phyloP scores from a whole-genome alignment of 37 sponge, comb jelly and placozoan genomes.

The Axinella damicornis region DNA sequence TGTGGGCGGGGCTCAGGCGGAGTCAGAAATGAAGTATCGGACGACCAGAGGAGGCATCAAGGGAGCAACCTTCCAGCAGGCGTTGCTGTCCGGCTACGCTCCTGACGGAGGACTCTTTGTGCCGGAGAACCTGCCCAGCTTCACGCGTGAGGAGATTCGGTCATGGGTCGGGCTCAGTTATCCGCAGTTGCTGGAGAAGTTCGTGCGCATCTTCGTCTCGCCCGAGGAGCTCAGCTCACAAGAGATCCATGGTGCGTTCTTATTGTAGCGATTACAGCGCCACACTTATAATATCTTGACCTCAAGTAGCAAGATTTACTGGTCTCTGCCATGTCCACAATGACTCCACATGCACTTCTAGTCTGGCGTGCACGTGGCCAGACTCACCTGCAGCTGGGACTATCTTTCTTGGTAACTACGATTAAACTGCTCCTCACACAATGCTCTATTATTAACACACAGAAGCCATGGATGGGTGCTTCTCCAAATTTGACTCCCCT shows the following conservation, averaged over 20 bases:
- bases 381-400: too few relatives aligned
- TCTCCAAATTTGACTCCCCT: conserved; percentile 41
- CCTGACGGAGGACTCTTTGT: conserved; percentile 77
- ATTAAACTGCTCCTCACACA: too few relatives aligned
- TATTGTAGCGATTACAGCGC: too few relatives aligned
- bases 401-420: too few relatives aligned
- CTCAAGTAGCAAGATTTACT: too few relatives aligned
- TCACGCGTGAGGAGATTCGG: conserved; percentile 31
- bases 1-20: too few relatives aligned
- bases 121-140: conserved; percentile 63
- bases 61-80: conserved; percentile 63
- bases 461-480: conserved; percentile 56
- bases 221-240: conserved; percentile 44
- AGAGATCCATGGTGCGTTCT: conserved; percentile 46
- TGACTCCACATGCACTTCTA: too few relatives aligned
- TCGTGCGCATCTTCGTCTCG: conserved; percentile 46
- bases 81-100: conserved; percentile 64
- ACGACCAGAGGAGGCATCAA: conserved; percentile 68
- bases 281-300: too few relatives aligned
- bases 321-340: too few relatives aligned
- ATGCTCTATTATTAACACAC: not conserved
- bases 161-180: conserved; percentile 53
- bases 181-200: conserved; percentile 42
- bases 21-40: conserved; percentile 69
- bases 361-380: too few relatives aligned